A percentile compares a stretch with the other conserved stretches of the same genome.
Evolutionary conservation across 2,113 vertebrate species (phyloP).

Genomic region (Hemibagrus wyckioides): DNA sequence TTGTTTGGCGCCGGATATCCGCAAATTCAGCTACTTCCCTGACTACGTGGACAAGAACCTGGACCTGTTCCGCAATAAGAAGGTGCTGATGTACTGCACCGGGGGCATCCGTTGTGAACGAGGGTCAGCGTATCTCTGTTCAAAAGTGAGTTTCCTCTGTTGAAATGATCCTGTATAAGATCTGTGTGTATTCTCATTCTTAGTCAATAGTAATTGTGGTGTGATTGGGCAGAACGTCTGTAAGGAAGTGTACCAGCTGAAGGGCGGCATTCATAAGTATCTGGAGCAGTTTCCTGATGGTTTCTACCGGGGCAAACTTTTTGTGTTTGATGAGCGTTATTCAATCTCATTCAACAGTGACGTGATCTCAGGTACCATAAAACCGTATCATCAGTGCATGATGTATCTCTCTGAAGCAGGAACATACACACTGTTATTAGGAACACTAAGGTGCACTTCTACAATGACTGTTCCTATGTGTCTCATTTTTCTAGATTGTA

Average conservation of each 20-base stretch:
- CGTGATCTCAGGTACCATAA: conserved; percentile 83
- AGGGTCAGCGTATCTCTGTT: conserved; percentile 90
- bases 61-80: conserved; percentile 87
- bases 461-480: background rate
- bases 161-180: too few relatives aligned
- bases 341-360: conserved; percentile 85
- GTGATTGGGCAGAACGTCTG: conserved; percentile 80
- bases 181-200: background rate
- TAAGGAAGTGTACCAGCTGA: conserved; percentile 92
- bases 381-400: conserved; percentile 37
- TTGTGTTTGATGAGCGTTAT: conserved; percentile 96
- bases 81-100: conserved; percentile 96
- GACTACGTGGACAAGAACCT: conserved; percentile 91
- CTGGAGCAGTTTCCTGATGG: conserved; percentile 91
- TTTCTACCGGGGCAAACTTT: conserved; percentile 94
- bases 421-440: background rate
- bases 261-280: conserved; percentile 97
- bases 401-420: too few relatives aligned
- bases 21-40: conserved; percentile 99
- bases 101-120: conserved; percentile 96
- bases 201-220: background rate
- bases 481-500: conserved; percentile 78
- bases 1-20: conserved; percentile 92
- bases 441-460: background rate
- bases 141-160: conserved; percentile 76